Percentiles rank a stretch among this genome's conserved stretches.
These are phyloP conservation scores for Conops quadrifasciatus DNA, from an alignment of 2,888 invertebrate genomes.

Conservation along the genomic window DNA sequence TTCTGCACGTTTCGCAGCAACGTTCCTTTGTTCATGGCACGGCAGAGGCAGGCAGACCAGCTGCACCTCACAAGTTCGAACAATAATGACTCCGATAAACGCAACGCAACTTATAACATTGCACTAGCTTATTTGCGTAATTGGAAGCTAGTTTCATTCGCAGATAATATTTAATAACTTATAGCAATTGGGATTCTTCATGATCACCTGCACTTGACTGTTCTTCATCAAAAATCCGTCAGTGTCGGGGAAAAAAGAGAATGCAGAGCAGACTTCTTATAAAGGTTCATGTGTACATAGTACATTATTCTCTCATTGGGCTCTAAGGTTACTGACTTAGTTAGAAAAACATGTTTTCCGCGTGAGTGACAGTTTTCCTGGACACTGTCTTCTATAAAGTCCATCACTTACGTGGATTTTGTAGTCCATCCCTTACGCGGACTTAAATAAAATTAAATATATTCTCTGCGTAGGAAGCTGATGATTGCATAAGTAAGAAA, in stretches of 20 bases:
- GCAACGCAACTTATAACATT: constrained; percentile 36
- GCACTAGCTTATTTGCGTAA: constrained; percentile 57
- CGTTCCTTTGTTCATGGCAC: too few species aligned
- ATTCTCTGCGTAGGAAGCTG: too few species aligned
- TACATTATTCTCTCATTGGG: constrained; percentile 9
- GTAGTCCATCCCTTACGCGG: too few species aligned
- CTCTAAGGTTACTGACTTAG: neutral
- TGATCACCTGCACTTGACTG: constrained; percentile 40
- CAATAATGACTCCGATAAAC: constrained; percentile 26
- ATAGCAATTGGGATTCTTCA: constrained; percentile 43
- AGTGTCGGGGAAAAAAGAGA: too few species aligned
- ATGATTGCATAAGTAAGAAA: too few species aligned
- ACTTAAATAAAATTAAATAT: too few species aligned
- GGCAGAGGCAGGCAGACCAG: neutral
- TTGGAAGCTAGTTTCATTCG: constrained; percentile 52
- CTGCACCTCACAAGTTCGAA: constrained; percentile 5
- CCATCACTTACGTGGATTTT: too few species aligned
- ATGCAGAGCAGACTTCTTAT: too few species aligned
- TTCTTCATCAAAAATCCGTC: neutral
- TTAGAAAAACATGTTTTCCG: neutral
- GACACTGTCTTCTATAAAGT: too few species aligned
- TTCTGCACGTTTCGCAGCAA: constrained; percentile 39
- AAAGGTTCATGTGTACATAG: too few species aligned
- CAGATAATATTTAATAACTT: constrained; percentile 56
- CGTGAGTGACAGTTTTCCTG: neutral